Conservation (phyloP, 1,140 invertebrate species). For the Papilio machaon region DNA sequence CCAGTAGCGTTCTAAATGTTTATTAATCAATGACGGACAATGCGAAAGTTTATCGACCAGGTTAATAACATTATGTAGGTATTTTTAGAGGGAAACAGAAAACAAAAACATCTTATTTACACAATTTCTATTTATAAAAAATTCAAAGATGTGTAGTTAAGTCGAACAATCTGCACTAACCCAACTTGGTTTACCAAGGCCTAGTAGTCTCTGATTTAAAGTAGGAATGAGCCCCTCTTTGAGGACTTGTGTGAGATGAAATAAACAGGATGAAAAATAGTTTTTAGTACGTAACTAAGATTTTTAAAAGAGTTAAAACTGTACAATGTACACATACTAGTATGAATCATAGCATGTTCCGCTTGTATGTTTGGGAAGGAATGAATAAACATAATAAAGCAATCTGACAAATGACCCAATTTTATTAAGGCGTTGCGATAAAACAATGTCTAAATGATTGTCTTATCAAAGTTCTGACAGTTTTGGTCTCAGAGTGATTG, state of each 20-base stretch:
- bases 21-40: slow-evolving; percentile 13
- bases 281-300: not conserved
- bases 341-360: not conserved
- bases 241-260: not conserved
- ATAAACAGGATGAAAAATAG: not conserved
- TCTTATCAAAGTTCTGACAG: slow-evolving; percentile 14
- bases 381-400: slow-evolving; percentile 4
- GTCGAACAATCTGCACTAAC: not conserved
- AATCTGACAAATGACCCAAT: slow-evolving; percentile 20
- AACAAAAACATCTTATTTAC: not conserved
- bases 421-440: not conserved
- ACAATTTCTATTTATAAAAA: not conserved
- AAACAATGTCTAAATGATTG: slow-evolving; percentile 19
- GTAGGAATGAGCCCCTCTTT: no score
- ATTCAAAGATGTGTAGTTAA: not conserved
- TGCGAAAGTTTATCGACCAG: not conserved
- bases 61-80: slow-evolving; percentile 1
- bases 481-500: not conserved
- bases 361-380: not conserved
- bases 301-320: not conserved
- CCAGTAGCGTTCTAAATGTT: slow-evolving; percentile 4
- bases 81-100: not conserved
- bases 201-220: not conserved
- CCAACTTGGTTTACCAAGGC: not conserved
- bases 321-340: not conserved